A percentile compares a stretch with the other conserved stretches of the same genome.
Conservation (phyloP, 2,113 vertebrate species). For the Brachypteracias leptosomus region DNA sequence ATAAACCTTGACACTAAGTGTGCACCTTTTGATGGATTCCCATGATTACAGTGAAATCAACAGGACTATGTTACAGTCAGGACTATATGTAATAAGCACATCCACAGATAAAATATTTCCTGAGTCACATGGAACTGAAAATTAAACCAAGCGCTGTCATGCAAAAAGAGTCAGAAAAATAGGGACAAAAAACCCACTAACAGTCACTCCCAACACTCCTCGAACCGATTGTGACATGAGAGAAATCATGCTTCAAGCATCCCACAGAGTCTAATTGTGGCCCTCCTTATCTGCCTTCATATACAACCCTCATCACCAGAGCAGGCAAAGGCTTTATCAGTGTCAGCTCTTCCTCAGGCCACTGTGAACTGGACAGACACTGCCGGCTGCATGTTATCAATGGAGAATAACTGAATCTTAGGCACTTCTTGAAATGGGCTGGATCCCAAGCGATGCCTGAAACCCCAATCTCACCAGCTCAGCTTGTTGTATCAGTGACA, state of each 20-base stretch:
- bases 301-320: rapidly evolving
- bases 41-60: neutral
- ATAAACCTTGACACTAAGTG: neutral
- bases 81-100: neutral
- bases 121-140: neutral
- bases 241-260: neutral
- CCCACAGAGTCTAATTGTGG: neutral
- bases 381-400: neutral
- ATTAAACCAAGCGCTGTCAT: neutral
- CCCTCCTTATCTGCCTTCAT: neutral
- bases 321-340: rapidly evolving
- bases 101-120: neutral
- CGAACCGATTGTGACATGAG: neutral
- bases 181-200: neutral
- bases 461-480: neutral
- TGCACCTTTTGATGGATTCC: neutral
- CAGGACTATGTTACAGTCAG: neutral
- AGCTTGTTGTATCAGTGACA: rapidly evolving
- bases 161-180: neutral
- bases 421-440: neutral
- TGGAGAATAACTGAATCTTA: neutral
- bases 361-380: neutral
- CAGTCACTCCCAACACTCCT: neutral
- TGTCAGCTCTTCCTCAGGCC: neutral
- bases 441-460: rapidly evolving